Percentiles rank a stretch among this genome's conserved stretches.
These are phyloP conservation scores for Polypedilum vanderplanki DNA, from an alignment of 1,140 invertebrate species.

Conservation along the genomic window DNA sequence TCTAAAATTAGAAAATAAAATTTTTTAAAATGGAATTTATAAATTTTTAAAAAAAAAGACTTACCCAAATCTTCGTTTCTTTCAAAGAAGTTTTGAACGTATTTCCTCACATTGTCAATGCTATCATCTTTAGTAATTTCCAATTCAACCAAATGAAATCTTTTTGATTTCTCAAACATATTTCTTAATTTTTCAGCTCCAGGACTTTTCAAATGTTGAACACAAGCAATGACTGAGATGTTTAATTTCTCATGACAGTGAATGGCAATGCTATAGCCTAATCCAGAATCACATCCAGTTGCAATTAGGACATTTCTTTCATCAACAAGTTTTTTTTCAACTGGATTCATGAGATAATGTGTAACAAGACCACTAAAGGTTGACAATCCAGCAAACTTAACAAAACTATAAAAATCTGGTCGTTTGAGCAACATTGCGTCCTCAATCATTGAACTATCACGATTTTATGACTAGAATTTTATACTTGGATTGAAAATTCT, in stretches of 20 bases:
- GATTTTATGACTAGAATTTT: not conserved
- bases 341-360: conserved; percentile 26
- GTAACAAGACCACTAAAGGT: not conserved
- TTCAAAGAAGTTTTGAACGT: conserved; percentile 42
- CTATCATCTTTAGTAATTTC: conserved; percentile 60
- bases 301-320: conserved; percentile 54
- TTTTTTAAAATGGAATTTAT: not conserved
- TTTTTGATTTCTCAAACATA: conserved; percentile 37
- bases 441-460: not conserved
- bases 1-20: conserved; percentile 31
- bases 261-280: conserved; percentile 51
- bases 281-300: conserved; percentile 75
- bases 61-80: conserved; percentile 49
- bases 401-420: not conserved
- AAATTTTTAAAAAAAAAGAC: conserved; percentile 33
- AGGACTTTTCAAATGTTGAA: conserved; percentile 45
- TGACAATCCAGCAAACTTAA: not conserved
- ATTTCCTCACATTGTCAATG: conserved; percentile 46
- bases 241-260: conserved; percentile 35
- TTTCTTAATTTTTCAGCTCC: conserved; percentile 41
- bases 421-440: not conserved
- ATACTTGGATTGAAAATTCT: not conserved
- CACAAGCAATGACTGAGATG: conserved; percentile 49
- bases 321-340: conserved; percentile 22
- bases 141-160: conserved; percentile 48